phyloP scores from a whole-genome alignment of 2,113 vertebrate species.

The Phasianus colchicus region DNA sequence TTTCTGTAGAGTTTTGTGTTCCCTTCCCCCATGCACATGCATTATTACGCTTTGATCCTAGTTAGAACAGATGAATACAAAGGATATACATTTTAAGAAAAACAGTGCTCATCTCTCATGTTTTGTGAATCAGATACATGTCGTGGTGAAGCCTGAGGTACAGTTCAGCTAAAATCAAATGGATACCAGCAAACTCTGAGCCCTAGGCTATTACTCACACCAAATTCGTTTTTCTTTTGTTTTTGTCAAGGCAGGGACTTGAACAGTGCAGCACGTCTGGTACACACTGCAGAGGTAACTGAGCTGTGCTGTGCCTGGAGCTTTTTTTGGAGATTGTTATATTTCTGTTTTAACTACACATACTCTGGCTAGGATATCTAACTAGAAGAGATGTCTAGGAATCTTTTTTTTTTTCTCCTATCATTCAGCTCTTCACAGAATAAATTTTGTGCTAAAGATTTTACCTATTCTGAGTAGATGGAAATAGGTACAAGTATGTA shows the following conservation, averaged over 20 bases:
- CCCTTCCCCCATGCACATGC: not conserved
- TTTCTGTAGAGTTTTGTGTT: not conserved
- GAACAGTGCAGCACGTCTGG: rapidly evolving
- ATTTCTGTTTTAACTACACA: not conserved
- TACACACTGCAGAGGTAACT: not conserved
- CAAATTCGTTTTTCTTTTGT: not conserved
- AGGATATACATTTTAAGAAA: not conserved
- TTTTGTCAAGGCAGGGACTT: not conserved
- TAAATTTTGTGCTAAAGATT: not conserved
- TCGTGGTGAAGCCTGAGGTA: not conserved
- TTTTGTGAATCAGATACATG: not conserved
- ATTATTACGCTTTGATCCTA: not conserved
- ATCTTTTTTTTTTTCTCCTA: not conserved
- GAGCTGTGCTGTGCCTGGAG: not conserved
- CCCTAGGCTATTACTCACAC: not conserved
- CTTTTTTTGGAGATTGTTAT: not conserved
- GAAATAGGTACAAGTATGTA: not conserved
- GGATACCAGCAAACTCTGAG: not conserved
- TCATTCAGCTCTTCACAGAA: not conserved
- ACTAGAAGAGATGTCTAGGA: not conserved
- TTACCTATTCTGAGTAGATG: not conserved
- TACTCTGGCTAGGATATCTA: not conserved
- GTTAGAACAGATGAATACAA: not conserved
- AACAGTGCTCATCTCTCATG: not conserved
- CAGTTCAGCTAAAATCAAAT: not conserved